Evolutionary conservation across 2,797 vertebrate genomes (phyloP).

Genomic region (Sebastes vulpes): DNA sequence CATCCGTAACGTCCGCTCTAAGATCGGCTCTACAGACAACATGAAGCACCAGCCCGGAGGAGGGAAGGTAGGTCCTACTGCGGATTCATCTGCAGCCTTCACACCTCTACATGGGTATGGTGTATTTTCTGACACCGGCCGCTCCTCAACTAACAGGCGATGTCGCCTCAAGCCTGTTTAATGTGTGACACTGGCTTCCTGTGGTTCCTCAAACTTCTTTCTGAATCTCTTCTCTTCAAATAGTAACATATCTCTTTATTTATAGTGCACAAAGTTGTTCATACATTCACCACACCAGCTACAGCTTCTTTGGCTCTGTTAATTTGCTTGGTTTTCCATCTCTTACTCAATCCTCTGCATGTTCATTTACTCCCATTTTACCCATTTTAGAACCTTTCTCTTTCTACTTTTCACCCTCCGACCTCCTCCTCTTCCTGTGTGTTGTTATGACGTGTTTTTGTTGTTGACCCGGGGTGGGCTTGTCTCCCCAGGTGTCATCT

Average conservation of each 20-base stretch:
- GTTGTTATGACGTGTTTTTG: constrained; percentile 44
- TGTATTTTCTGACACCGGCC: not conserved
- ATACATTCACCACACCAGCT: not conserved
- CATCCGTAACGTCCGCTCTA: constrained; percentile 90
- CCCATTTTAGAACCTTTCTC: not conserved
- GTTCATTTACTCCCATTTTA: not conserved
- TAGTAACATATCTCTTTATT: not conserved
- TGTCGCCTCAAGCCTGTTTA: not conserved
- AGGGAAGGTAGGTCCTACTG: constrained; percentile 90
- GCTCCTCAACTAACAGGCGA: not conserved
- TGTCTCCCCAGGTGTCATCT: constrained; percentile 84
- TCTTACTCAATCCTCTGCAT: not conserved
- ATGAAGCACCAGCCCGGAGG: constrained; percentile 97
- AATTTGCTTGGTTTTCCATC: not conserved
- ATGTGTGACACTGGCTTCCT: not conserved
- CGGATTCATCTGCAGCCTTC: not conserved
- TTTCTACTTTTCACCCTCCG: not conserved
- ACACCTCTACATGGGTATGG: not conserved
- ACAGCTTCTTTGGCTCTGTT: not conserved
- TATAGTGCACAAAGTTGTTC: not conserved
- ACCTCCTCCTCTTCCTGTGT: constrained; percentile 12
- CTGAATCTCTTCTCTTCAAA: not conserved
- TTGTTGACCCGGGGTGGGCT: constrained; percentile 65
- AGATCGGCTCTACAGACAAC: constrained; percentile 97
- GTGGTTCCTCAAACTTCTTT: not conserved